Evolutionary conservation across 1,140 invertebrate species (phyloP), one percentile per base, ranked within the genome.

Genomic region (Penaeus japonicus): DNA sequence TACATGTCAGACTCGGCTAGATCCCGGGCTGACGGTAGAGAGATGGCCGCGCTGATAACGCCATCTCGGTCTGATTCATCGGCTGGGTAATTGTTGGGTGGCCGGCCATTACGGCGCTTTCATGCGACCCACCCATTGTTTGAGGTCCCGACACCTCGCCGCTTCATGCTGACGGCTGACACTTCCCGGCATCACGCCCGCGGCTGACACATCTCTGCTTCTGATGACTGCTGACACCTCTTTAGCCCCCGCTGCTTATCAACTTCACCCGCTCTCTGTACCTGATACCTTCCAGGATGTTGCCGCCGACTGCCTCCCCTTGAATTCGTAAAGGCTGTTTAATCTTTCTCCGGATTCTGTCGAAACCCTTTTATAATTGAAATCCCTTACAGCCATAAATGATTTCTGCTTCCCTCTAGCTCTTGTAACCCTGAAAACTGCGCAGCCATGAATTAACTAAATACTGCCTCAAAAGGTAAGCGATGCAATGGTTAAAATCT

Each of bases 31-130:
- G 53, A 62, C 81, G 55, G 57, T 27, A 15, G 84, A 22, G 78
- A 87, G 85, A 87, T 87, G 85, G 85, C 85, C 32, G 57, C 39
- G 70, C 57, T 35, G 85, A 87, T 87, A 87, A 81, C 59, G 85
- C 85, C 85, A 87, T n/a, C 27, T 53, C 39, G n/a, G 59, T 32
- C 81, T 86, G 85, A 87, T 87, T 87, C 85, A 87, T 81, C 78
- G 85, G 30, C 32, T 57, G 27, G 85, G 85, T 87, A 87, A 87
- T 87, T 87, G 78, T 70, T 70, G 78, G 78, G 55, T 87, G 85
- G 35, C 57, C 27, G 83, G 35, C 84, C 84, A 86, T 86, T 86
- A 86, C 84, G 75, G 75, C 27, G 32, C 70, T 32, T 30, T 7
- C 35, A n/a, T n/a, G 59, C 17, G 75, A 57, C 84, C 84, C 75